Conservation (phyloP, 2,888 invertebrate genomes). For the Crepidodera aurea region DNA sequence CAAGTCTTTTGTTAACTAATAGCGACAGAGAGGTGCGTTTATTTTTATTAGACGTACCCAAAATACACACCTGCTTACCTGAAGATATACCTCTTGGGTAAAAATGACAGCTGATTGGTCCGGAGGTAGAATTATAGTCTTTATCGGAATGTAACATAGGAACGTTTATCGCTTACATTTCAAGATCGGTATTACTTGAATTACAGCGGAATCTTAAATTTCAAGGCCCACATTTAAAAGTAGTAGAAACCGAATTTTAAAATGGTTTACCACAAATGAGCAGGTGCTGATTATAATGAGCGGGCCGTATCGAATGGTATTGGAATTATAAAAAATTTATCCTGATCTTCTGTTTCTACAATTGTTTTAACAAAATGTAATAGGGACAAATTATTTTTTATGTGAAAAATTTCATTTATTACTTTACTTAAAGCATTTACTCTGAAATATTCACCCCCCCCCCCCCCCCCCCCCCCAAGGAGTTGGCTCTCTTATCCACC, state of each 20-base stretch:
- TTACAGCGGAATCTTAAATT: slow-evolving; percentile 27
- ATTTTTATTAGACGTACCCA: slow-evolving; percentile 34
- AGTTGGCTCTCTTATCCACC: too few relatives aligned
- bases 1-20: slow-evolving; percentile 25
- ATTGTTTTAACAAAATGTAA: too few relatives aligned
- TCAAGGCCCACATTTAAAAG: slow-evolving; percentile 24
- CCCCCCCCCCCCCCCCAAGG: too few relatives aligned
- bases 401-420: too few relatives aligned
- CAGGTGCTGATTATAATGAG: slow-evolving; percentile 24
- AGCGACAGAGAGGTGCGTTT: slow-evolving; percentile 38
- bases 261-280: slow-evolving; percentile 24
- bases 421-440: too few relatives aligned
- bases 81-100: slow-evolving; percentile 28
- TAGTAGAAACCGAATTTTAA: slow-evolving; percentile 18
- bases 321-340: too few relatives aligned
- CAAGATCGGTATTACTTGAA: slow-evolving; percentile 1
- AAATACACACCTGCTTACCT: slow-evolving; percentile 47
- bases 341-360: too few relatives aligned
- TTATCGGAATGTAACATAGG: not conserved
- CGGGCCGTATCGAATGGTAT: not conserved
- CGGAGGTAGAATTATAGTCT: not conserved
- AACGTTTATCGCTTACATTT: not conserved
- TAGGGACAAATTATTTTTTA: too few relatives aligned
- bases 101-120: slow-evolving; percentile 26
- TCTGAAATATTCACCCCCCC: too few relatives aligned